Base-by-base conservation (phyloP, 2,888 invertebrate species). In the Pasiphila rectangulata region DNA sequence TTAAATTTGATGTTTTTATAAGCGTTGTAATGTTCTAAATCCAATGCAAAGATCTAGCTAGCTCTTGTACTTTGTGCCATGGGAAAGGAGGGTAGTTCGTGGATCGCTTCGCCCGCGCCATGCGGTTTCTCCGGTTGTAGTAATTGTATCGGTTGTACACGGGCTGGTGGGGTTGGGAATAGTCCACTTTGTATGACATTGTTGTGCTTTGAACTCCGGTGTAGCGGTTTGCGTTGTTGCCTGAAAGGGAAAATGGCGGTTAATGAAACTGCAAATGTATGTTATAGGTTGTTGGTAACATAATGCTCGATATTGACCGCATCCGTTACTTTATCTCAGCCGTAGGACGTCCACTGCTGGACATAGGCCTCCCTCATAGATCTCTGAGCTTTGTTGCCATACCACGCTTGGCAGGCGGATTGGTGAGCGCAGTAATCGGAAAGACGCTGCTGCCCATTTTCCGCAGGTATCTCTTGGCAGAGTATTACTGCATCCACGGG, bases 31-130 rank as follows among this genome's bases (percentile, higher is more conserved):
- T 17, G 17, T 19, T 56, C 57, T 71, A 68, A 50, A 93, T 93
- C 94, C 94, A 94, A 69, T 91, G 83, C 72, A 93, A 90, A 55
- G 91, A 90, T 72, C 91, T 85, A 61, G 93, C 91, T 67, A 95
- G 85, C 75, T 94, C 93, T 67, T 91, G 89, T 49, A 94, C 93
- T 83, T 93, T 93, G 75, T 93, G 90, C 94, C 95, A 95, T 42
- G 95, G 95, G 73, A 95, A 94, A 10, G 92, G 91, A 10, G 93
- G 93, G 69, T 90, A 80, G 55, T 84, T 79, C 54, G 85, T 71
- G 56, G 83, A 73, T 63, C 87, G 79, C 54, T 79, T 72, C 55
- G 79, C 59, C 52, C 89, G 70, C 5, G 81, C 68, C 25, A 79
- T 72, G 59, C 89, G 67, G 25, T 87, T 83, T 65, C 88, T 73